Conservation (phyloP, 2,113 vertebrate species). For the Anthoscopus minutus region DNA sequence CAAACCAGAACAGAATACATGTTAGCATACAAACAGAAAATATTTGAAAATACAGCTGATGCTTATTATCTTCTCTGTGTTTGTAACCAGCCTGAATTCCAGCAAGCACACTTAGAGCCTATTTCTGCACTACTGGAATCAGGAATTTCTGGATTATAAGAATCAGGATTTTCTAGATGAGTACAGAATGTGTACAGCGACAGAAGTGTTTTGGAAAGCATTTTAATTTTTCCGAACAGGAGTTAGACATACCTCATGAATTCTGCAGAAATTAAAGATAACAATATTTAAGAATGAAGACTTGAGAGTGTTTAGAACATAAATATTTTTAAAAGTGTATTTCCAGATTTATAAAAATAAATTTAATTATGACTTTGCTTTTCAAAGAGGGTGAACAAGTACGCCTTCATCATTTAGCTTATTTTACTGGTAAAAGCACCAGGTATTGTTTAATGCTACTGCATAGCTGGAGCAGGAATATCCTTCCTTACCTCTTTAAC, state of each 20-base stretch:
- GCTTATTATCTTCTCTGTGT: slow-evolving; percentile 35
- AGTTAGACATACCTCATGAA: not conserved
- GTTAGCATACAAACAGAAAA: slow-evolving; percentile 35
- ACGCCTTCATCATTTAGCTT: not conserved
- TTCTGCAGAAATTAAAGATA: not conserved
- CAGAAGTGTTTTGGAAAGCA: not conserved
- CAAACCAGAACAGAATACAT: slow-evolving; percentile 4
- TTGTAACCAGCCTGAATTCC: slow-evolving; percentile 15
- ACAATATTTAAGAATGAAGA: not conserved
- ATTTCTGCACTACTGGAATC: not conserved
- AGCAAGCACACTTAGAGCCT: not conserved
- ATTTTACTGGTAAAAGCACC: not conserved
- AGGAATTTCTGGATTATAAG: not conserved
- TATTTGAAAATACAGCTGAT: slow-evolving; percentile 64
- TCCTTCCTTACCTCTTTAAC: not conserved
- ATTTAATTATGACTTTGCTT: not conserved
- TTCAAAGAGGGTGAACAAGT: not conserved
- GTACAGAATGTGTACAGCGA: not conserved
- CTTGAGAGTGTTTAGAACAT: not conserved
- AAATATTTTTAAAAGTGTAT: fast-evolving
- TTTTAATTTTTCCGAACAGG: not conserved
- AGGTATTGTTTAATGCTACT: not conserved
- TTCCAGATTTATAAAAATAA: not conserved
- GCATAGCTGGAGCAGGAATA: not conserved
- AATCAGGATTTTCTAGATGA: not conserved